Conservation (phyloP, 1,140 invertebrate genomes). For the Asobara japonica region DNA sequence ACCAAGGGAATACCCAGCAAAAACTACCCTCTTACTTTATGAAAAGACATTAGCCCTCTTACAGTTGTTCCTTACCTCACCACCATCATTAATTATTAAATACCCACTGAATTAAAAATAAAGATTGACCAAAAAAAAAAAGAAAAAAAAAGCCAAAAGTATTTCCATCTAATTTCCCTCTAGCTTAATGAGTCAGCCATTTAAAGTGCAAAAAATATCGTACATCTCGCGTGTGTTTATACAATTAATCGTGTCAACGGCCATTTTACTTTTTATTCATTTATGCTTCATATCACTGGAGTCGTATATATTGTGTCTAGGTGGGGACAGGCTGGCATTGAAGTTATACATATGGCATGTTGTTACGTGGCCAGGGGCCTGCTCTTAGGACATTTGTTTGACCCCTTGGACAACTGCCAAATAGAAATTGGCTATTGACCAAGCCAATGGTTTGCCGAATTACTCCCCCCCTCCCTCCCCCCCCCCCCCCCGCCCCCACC, state of each 20-base stretch:
- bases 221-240: constrained; percentile 17
- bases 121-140: too few species aligned
- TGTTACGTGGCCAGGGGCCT: not conserved
- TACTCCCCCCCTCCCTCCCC: too few species aligned
- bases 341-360: not conserved
- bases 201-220: constrained; percentile 10
- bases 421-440: constrained; percentile 66
- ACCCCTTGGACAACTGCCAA: constrained; percentile 60
- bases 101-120: too few species aligned
- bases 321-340: not conserved
- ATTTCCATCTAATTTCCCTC: not conserved
- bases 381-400: constrained; percentile 50
- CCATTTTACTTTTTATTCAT: constrained; percentile 12
- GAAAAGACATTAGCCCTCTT: not conserved
- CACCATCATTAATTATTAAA: too few species aligned
- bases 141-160: too few species aligned
- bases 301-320: not conserved
- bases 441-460: constrained; percentile 63
- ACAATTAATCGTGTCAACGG: constrained; percentile 14
- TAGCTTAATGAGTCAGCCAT: constrained; percentile 15
- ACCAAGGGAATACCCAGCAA: not conserved
- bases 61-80: not conserved
- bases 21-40: too few species aligned
- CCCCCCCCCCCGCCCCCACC: too few species aligned
- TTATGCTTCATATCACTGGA: constrained; percentile 7